Evolutionary conservation across 2,888 invertebrate species (phyloP).

Genomic region (Tetranychus piercei): DNA sequence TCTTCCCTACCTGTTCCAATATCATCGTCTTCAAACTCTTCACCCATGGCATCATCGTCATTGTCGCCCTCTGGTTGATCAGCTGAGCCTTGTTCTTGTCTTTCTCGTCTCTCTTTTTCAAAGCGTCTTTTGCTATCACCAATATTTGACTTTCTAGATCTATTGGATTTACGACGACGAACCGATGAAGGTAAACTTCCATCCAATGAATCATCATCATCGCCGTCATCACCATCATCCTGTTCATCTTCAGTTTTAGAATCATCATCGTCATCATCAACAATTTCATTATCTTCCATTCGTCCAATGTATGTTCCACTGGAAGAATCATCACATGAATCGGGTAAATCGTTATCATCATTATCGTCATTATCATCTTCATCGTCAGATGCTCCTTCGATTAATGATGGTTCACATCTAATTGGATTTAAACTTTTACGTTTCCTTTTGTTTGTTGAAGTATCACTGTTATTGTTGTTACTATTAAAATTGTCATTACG

Average conservation of each 20-base stretch:
- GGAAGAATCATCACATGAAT: conserved; percentile 41
- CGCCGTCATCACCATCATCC: conserved; percentile 17
- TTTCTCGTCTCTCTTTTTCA: neutral
- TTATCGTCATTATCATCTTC: neutral
- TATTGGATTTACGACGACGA: neutral
- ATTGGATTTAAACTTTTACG: conserved; percentile 74
- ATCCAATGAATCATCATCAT: neutral
- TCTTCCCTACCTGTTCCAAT: conserved; percentile 23
- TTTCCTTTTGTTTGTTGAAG: conserved; percentile 46
- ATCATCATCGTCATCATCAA: conserved; percentile 18
- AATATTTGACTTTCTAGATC: neutral
- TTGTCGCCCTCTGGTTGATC: conserved; percentile 26
- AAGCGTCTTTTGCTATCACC: neutral
- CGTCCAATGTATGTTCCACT: conserved; percentile 36
- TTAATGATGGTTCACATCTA: conserved; percentile 42
- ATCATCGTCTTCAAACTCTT: conserved; percentile 21
- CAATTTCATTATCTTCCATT: conserved; percentile 34
- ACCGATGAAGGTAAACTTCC: neutral
- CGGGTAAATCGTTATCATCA: conserved; percentile 30
- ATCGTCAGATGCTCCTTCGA: conserved; percentile 30
- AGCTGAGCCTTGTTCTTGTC: conserved; percentile 19
- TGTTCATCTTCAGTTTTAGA: conserved; percentile 24
- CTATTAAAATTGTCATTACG: neutral
- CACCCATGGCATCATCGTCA: conserved; percentile 30
- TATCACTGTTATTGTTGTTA: neutral